Conservation (phyloP, 2,888 invertebrate genomes). For the Agrochola macilenta region DNA sequence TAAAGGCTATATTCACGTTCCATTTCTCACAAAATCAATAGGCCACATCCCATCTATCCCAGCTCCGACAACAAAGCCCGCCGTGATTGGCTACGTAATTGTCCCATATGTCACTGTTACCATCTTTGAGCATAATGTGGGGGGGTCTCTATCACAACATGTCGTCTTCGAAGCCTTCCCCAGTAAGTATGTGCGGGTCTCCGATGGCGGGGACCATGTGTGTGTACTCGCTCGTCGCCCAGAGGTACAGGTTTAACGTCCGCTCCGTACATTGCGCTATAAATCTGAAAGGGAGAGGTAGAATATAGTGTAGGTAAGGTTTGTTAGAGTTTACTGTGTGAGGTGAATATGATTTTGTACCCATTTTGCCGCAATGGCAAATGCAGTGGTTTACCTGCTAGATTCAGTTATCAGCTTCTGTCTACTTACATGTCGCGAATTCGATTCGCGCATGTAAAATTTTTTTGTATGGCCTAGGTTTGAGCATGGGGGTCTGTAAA, state of each 20-base stretch:
- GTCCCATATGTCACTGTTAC: neutral
- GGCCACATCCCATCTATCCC: too few relatives aligned
- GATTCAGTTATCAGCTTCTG: too few relatives aligned
- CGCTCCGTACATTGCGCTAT: constrained; percentile 98
- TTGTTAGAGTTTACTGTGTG: neutral
- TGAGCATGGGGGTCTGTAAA: too few relatives aligned
- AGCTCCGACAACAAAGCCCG: neutral
- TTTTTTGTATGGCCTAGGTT: too few relatives aligned
- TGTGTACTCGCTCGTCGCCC: constrained; percentile 94
- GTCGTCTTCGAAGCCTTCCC: constrained; percentile 81
- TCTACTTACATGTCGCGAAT: too few relatives aligned
- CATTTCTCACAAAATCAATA: neutral
- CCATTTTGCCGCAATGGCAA: neutral
- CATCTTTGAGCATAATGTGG: neutral
- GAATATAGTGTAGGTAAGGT: neutral
- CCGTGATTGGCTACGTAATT: neutral
- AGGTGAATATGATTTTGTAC: neutral
- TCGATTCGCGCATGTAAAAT: too few relatives aligned
- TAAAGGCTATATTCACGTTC: neutral
- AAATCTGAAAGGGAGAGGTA: constrained; percentile 91
- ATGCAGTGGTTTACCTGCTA: neutral
- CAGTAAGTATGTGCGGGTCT: constrained; percentile 84
- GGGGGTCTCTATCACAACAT: constrained; percentile 72
- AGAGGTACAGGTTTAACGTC: constrained; percentile 96
- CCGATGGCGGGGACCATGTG: constrained; percentile 93